These are phyloP conservation scores for Phrynosoma blainvillii DNA, from an alignment of 2,113 vertebrate species.

Conservation along the genomic window DNA sequence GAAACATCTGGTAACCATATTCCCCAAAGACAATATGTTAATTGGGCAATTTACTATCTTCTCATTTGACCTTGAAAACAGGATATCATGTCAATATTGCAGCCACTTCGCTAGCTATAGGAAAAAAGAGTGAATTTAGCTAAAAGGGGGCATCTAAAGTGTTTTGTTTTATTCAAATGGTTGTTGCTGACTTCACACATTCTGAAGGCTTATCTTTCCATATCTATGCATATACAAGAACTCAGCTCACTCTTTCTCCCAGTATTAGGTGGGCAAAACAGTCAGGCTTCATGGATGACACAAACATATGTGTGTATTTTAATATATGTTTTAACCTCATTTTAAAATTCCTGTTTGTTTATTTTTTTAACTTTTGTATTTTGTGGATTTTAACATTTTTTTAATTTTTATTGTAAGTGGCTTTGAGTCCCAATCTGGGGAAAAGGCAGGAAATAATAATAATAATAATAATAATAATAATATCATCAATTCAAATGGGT, in stretches of 20 bases:
- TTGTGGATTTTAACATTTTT: too few species aligned
- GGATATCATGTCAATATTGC: neutral
- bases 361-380: too few species aligned
- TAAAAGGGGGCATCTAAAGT: neutral
- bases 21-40: neutral
- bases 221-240: neutral
- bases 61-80: slow-evolving; percentile 15
- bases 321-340: too few species aligned
- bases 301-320: too few species aligned
- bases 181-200: neutral
- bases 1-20: neutral
- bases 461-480: too few species aligned
- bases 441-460: too few species aligned
- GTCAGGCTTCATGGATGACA: too few species aligned
- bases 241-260: too few species aligned
- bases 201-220: neutral
- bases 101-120: neutral
- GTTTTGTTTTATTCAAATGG: neutral
- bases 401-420: too few species aligned
- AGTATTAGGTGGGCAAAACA: neutral
- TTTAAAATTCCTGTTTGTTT: too few species aligned
- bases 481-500: too few species aligned
- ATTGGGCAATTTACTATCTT: neutral
- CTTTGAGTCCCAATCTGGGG: too few species aligned
- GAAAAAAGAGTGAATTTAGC: neutral